Conservation (phyloP, 2,797 vertebrate genomes). For the Platyrinchus mystaceus region DNA sequence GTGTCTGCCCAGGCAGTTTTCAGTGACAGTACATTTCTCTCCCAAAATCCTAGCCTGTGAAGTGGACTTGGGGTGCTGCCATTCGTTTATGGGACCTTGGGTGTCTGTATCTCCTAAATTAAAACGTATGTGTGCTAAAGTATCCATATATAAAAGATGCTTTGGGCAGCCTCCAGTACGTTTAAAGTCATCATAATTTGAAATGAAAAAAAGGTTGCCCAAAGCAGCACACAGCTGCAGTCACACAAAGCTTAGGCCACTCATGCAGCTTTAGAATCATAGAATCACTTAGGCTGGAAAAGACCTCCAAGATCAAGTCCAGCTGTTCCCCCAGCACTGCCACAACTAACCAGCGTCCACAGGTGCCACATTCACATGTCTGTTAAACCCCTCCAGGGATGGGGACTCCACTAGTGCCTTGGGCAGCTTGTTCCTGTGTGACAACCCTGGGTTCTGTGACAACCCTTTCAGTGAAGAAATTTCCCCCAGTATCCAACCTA, state of each 20-base stretch:
- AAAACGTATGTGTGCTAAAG: neutral
- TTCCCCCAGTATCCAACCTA: neutral
- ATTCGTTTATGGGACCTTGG: neutral
- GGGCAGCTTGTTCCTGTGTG: neutral
- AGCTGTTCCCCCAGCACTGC: neutral
- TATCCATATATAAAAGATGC: neutral
- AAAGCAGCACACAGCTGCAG: neutral
- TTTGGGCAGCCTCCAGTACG: rapidly evolving
- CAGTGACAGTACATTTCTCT: neutral
- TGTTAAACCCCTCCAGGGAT: neutral
- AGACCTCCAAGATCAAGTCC: neutral
- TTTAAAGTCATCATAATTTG: neutral
- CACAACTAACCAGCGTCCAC: neutral
- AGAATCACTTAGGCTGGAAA: neutral
- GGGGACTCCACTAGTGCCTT: neutral
- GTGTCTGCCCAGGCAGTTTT: rapidly evolving
- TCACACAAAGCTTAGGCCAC: neutral
- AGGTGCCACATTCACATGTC: neutral
- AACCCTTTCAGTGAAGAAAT: neutral
- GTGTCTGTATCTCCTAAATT: neutral
- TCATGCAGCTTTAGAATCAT: neutral
- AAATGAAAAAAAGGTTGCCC: neutral
- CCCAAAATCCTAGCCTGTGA: neutral
- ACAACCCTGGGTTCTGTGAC: too few species aligned
- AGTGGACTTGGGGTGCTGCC: neutral